A percentile compares a stretch with the other conserved stretches of the same genome.
Conservation (phyloP, 2,113 vertebrate species). For the Romanogobio albipinnatus region DNA sequence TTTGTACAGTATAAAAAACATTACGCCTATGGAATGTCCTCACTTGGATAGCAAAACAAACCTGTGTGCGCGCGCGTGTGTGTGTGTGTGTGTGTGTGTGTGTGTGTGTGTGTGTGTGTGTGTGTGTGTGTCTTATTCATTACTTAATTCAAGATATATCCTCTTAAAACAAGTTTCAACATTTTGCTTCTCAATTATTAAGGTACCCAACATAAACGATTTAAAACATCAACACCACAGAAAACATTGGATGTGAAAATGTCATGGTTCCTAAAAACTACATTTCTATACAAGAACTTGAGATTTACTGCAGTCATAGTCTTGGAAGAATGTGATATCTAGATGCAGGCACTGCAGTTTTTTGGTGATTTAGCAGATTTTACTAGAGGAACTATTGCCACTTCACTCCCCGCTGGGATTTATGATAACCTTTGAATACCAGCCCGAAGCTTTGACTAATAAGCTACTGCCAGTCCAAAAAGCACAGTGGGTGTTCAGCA, state of each 20-base stretch:
- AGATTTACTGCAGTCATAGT: neutral
- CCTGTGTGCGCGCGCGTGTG: too few relatives aligned
- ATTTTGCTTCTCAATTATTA: too few relatives aligned
- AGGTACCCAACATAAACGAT: too few relatives aligned
- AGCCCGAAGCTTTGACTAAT: neutral
- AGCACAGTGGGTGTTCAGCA: neutral
- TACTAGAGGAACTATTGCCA: neutral
- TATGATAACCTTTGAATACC: neutral
- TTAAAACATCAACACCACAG: neutral
- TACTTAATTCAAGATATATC: too few relatives aligned
- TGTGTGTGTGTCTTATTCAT: too few relatives aligned
- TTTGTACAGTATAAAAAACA: too few relatives aligned
- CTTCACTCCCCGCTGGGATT: neutral
- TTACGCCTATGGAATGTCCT: too few relatives aligned
- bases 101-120: too few relatives aligned
- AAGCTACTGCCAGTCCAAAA: neutral
- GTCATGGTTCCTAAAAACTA: neutral
- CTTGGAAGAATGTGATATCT: neutral
- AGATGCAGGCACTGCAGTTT: neutral
- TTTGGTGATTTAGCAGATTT: conserved; percentile 23
- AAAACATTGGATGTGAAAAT: neutral
- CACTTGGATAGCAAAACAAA: too few relatives aligned
- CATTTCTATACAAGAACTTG: neutral
- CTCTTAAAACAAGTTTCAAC: too few relatives aligned
- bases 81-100: too few relatives aligned